phyloP scores from a whole-genome alignment of 1,140 invertebrate genomes.

The Zaprionus tsacasi region DNA sequence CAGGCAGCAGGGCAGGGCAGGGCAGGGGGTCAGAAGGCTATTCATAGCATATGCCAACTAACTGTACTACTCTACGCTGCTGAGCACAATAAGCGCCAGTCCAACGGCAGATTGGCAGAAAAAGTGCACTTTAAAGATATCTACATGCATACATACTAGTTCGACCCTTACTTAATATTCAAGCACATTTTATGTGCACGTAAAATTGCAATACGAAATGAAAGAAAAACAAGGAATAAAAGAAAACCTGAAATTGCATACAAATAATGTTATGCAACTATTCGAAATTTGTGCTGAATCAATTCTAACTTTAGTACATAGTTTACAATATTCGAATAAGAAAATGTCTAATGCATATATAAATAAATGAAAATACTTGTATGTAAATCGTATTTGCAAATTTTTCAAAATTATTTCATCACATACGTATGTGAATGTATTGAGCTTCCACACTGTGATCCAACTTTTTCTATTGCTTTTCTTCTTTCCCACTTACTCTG shows the following conservation, averaged over 20 bases:
- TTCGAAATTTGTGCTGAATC: neutral
- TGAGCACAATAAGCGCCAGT: conserved; percentile 13
- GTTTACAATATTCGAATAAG: neutral
- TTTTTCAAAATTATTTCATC: conserved; percentile 8
- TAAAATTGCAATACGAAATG: conserved; percentile 9
- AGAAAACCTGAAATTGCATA: neutral
- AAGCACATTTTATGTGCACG: conserved; percentile 4
- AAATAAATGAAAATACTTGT: neutral
- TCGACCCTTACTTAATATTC: conserved; percentile 19
- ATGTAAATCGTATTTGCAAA: conserved; percentile 2
- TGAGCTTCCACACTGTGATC: neutral
- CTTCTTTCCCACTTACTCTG: conserved; percentile 13
- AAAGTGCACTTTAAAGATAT: conserved; percentile 22
- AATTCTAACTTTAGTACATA: neutral
- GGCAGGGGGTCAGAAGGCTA: neutral
- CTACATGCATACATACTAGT: neutral
- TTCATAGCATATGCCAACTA: conserved; percentile 50
- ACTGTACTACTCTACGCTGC: conserved; percentile 16
- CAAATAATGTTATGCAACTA: no score
- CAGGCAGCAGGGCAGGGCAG: neutral
- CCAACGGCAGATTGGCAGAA: conserved; percentile 19
- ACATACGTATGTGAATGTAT: neutral
- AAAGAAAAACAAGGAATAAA: neutral
- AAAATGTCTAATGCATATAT: neutral
- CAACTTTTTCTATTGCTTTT: neutral